Base-by-base conservation (phyloP, 2,888 invertebrate species). In the Acanthopleura granulata region DNA sequence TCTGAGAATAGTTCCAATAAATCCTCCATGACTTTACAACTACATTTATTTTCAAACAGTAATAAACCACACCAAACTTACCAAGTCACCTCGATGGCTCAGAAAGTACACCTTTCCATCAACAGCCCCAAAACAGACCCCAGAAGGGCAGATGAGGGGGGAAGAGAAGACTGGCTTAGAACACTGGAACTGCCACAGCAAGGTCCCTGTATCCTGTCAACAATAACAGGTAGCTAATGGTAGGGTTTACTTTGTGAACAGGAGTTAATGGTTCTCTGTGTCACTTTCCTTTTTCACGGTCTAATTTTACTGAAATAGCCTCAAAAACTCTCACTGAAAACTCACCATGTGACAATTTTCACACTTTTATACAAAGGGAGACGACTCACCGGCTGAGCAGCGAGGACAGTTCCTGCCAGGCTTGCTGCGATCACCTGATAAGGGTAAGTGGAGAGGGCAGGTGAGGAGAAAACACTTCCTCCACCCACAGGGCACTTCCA, bases 91-190 rank as follows among this genome's bases (percentile, higher is more conserved):
- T 14, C 70, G 40, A 70, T 78, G 74, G 72, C 78, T 75, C 49
- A 90, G 72, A 70, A 83, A 82, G 78, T 88, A 85, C 0, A 91
- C 25, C 22, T 62, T 75, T 6, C 86, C 85, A 81, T 90, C 88
- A 27, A 90, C 89, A 83, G 89, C 88, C 9, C 90, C 90, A 69
- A 89, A 79, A 74, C 82, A 80, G 57, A 89, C 78, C 49, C 82
- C 82, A 50, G 73, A 69, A 1, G 72, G 57, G 22, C 83, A 77
- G 18, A 83, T 49, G 81, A 81, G 91, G 0, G 94, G 94, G 14
- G 93, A 92, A 0, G 94, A 93, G 88, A 95, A 94, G 30, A 95
- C 90, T 0, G 95, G 94, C 83, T 93, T 93, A 74, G 87, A 87
- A 3, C 93, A 89, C 75, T 92, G 89, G 66, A 91, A 91, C 29